phyloP scores from a whole-genome alignment of 2,888 invertebrate species.

The Chrysolina oricalcia region DNA sequence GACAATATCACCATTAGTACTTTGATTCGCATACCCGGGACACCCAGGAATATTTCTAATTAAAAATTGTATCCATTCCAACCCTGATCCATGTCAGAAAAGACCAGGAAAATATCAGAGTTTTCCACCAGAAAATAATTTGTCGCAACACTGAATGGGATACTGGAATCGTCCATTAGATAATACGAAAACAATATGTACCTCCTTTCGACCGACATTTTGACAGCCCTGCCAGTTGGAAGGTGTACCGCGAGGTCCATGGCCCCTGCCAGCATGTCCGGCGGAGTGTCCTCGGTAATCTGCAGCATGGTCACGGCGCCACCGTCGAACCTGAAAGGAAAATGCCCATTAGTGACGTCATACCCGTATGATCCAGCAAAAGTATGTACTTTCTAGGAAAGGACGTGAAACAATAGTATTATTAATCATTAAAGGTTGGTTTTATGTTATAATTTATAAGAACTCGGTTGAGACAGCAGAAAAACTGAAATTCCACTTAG shows the following conservation, averaged over 20 bases:
- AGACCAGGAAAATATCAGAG: too few relatives aligned
- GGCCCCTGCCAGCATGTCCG: slow-evolving; percentile 80
- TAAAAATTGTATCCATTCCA: too few relatives aligned
- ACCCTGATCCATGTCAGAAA: too few relatives aligned
- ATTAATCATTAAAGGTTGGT: not conserved
- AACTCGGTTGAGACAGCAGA: too few relatives aligned
- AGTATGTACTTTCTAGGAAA: not conserved
- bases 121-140: too few relatives aligned
- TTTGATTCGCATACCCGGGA: too few relatives aligned
- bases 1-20: too few relatives aligned
- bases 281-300: slow-evolving; percentile 81
- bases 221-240: slow-evolving; percentile 73
- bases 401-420: too few relatives aligned
- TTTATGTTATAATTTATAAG: too few relatives aligned
- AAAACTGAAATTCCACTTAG: too few relatives aligned
- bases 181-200: slow-evolving; percentile 56
- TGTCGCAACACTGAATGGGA: too few relatives aligned
- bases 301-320: slow-evolving; percentile 69
- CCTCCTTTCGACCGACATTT: slow-evolving; percentile 76
- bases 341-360: slow-evolving; percentile 28
- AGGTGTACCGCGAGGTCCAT: slow-evolving; percentile 80
- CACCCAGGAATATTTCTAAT: too few relatives aligned
- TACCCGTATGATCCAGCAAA: slow-evolving; percentile 6
- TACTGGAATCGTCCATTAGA: not conserved
- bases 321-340: slow-evolving; percentile 58